Evolutionary conservation across 2,113 vertebrate species (phyloP).

Genomic region (Lichenostomus cassidix): DNA sequence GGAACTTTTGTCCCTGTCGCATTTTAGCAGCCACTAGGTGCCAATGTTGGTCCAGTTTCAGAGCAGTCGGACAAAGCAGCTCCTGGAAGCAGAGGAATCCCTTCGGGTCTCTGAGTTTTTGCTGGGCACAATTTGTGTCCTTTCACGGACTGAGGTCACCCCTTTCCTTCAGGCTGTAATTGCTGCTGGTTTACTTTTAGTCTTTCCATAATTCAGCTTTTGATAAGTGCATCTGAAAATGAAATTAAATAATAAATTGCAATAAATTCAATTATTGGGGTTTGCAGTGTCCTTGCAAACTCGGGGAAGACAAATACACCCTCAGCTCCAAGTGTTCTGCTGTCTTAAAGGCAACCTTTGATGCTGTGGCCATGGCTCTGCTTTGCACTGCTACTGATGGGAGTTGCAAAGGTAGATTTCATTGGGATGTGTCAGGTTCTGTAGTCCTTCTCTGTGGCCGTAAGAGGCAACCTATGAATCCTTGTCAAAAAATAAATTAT

Average conservation of each 20-base stretch:
- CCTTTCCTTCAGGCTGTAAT: background rate
- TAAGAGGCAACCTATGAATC: background rate
- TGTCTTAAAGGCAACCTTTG: background rate
- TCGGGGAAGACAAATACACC: background rate
- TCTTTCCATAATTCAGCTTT: background rate
- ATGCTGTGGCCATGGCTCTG: background rate
- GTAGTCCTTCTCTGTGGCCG: accelerated
- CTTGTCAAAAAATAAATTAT: background rate
- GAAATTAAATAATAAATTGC: no score
- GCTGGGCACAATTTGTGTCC: background rate
- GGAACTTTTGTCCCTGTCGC: background rate
- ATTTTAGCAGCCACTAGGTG: conserved; percentile 45
- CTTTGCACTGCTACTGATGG: background rate
- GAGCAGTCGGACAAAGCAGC: background rate
- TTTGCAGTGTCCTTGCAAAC: background rate
- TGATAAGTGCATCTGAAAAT: background rate
- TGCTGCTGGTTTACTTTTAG: background rate
- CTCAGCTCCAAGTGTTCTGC: background rate
- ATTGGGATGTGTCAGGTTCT: background rate
- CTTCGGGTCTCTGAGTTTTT: background rate
- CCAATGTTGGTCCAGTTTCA: conserved; percentile 32
- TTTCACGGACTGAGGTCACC: background rate
- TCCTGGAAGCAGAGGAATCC: background rate
- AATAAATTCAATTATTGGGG: background rate
- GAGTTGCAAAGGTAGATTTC: background rate